phyloP scores from a whole-genome alignment of 1,140 invertebrate genomes.

The Drosophila nebulosa region DNA sequence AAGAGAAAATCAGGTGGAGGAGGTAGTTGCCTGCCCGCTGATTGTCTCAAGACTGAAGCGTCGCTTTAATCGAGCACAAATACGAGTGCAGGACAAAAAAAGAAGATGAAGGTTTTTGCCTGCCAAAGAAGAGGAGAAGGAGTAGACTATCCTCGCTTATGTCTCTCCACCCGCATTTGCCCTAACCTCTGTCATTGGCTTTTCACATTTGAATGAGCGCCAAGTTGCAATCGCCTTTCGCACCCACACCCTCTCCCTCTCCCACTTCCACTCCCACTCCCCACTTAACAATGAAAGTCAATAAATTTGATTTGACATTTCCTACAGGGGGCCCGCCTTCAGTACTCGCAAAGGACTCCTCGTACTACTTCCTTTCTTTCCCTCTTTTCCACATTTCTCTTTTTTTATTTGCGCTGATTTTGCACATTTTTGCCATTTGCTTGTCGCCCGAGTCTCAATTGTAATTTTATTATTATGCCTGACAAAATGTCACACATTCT shows the following conservation, averaged over 20 bases:
- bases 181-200: conserved; percentile 61
- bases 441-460: conserved; percentile 48
- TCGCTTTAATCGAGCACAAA: conserved; percentile 67
- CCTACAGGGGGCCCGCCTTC: conserved; percentile 26
- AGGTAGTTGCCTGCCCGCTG: conserved; percentile 17
- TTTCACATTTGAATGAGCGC: conserved; percentile 76
- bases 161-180: conserved; percentile 29
- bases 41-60: conserved; percentile 43
- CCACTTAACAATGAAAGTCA: conserved; percentile 70
- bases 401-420: conserved; percentile 54
- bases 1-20: conserved; percentile 1
- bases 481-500: conserved; percentile 66
- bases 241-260: background rate
- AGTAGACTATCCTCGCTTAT: background rate
- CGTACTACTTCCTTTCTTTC: background rate
- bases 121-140: conserved; percentile 32
- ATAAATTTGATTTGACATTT: conserved; percentile 80
- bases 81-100: conserved; percentile 49
- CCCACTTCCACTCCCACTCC: conserved; percentile 1
- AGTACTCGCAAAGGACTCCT: conserved; percentile 1
- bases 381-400: background rate
- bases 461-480: conserved; percentile 71
- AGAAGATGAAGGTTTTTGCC: background rate
- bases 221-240: conserved; percentile 38
- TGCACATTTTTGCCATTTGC: conserved; percentile 55